phyloP scores from a whole-genome alignment of 2,113 vertebrate genomes.

The Todiramphus saurophagus region DNA sequence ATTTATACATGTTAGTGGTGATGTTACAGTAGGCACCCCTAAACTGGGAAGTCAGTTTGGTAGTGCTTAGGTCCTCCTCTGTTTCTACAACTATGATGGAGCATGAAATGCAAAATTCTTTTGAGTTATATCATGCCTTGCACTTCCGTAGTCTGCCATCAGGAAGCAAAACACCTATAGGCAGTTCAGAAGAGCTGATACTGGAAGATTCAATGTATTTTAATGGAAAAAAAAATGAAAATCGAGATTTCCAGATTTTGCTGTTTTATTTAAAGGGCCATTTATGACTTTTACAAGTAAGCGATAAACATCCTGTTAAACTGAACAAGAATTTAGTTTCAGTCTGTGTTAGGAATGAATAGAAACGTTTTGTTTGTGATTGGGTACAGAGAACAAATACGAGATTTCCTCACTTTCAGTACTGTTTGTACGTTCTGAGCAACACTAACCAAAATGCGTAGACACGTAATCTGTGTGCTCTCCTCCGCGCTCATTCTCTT shows the following conservation, averaged over 20 bases:
- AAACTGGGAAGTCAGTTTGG: neutral
- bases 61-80: neutral
- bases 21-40: neutral
- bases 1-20: fast-evolving
- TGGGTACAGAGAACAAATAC: neutral
- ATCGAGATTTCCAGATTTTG: neutral
- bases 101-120: neutral
- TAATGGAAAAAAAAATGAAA: neutral
- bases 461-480: neutral
- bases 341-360: neutral
- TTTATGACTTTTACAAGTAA: neutral
- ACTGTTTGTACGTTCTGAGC: neutral
- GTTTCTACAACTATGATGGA: neutral
- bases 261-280: neutral
- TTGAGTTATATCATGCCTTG: neutral
- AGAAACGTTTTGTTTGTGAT: neutral
- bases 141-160: neutral
- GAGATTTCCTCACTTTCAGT: conserved; percentile 6
- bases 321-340: neutral
- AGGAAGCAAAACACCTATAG: neutral
- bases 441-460: neutral
- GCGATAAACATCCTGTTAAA: neutral
- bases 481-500: neutral
- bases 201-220: neutral
- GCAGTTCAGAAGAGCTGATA: neutral